These are phyloP conservation scores for Drosophila birchii DNA, from an alignment of 2,888 invertebrate genomes.

Conservation along the genomic window DNA sequence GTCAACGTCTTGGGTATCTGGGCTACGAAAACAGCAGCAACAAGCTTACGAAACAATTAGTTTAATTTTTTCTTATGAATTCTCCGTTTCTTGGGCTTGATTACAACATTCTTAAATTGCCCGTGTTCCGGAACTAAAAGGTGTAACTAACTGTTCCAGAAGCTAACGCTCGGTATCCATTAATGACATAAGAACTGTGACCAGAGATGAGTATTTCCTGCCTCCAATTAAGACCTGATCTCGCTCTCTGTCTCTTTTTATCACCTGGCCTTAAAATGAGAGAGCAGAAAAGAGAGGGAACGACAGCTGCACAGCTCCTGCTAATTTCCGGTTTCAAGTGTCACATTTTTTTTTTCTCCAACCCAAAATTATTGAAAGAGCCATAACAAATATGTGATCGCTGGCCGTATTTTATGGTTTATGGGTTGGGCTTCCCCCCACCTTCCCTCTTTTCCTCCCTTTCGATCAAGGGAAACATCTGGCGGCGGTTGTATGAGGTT, in stretches of 20 bases:
- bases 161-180: constrained; percentile 10
- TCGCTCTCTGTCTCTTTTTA: background rate
- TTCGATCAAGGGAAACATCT: constrained; percentile 60
- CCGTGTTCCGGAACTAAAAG: constrained; percentile 38
- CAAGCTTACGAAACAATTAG: constrained; percentile 4
- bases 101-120: constrained; percentile 9
- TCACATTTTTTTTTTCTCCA: constrained; percentile 53
- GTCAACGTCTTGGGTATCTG: background rate
- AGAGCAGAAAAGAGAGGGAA: constrained; percentile 26
- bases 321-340: constrained; percentile 78
- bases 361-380: constrained; percentile 67
- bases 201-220: constrained; percentile 24
- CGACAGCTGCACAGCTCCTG: constrained; percentile 64
- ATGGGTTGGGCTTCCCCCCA: constrained; percentile 57
- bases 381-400: constrained; percentile 63
- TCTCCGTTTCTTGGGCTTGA: background rate
- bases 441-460: background rate
- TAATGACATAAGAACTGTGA: constrained; percentile 31
- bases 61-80: constrained; percentile 13
- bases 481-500: constrained; percentile 42
- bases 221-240: constrained; percentile 20
- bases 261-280: constrained; percentile 30
- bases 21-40: background rate
- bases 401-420: constrained; percentile 62
- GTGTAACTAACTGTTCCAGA: constrained; percentile 38